Base-by-base conservation (phyloP, 2,888 invertebrate species). In the Eupithecia tripunctaria region DNA sequence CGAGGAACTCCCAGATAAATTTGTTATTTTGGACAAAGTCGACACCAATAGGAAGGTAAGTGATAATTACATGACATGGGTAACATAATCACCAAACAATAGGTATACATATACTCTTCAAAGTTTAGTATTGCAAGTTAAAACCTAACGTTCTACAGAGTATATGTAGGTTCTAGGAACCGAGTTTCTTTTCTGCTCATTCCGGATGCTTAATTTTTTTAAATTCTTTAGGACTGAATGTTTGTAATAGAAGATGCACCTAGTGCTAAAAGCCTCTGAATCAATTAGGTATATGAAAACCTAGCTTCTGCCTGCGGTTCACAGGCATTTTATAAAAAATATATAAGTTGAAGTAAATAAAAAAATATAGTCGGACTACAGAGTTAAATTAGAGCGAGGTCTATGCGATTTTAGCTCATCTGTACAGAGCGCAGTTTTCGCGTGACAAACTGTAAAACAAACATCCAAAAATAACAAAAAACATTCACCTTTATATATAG, bases 1-100 rank as follows among this genome's bases (percentile, higher is more conserved):
- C 84, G 97, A 97, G 71, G 95, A 95, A 69, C 95, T 96, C 77
- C 95, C 96, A 0, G 94, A 95, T 65, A 95, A 96, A 78, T 96
- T 97, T 84, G 94, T 98, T 63, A 96, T 96, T 65, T 92, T 97
- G 88, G 98, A 98, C 85, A 97, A 97, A 91, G 94, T 96, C 38
- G 96, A 96, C 84, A 87, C 95, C 6, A 91, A 95, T 76, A 95
- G 96, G 85, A 95, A 95, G 91, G 96, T 97, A 87, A 87, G 89
- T 85, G 8, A 8, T 47, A 25, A 25, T 51, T 1, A 51, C 8
- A n/a, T 43, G 1, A 21, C 47, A 32, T 32, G 29, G 29, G 14
- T 51, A 21, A 8, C 21, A 51, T 21, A 51, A 51, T 41, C 15
- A 41, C 41, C 18, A 43, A 15, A 15, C 41, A n/a, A n/a, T 0